These are phyloP conservation scores for Celastrina argiolus DNA, from an alignment of 2,888 invertebrate genomes.

Conservation along the genomic window DNA sequence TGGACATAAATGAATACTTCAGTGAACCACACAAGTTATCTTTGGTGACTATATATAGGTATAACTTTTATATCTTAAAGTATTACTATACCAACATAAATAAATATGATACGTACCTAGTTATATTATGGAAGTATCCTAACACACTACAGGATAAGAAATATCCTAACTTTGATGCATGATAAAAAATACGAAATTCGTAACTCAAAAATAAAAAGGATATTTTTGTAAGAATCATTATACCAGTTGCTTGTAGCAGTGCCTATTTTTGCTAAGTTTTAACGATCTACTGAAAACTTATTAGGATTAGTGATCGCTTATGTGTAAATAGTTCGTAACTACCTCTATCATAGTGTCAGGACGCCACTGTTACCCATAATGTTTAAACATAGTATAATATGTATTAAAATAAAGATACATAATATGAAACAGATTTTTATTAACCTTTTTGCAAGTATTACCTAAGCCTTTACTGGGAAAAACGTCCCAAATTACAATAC, in stretches of 20 bases:
- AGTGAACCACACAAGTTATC: too few species aligned
- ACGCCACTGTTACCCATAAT: background rate
- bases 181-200: background rate
- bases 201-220: background rate
- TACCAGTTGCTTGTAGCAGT: background rate
- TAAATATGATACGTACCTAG: background rate
- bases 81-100: background rate
- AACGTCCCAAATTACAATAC: too few species aligned
- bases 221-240: background rate
- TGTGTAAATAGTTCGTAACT: slow-evolving; percentile 11
- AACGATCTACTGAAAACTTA: background rate
- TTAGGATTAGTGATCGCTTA: background rate
- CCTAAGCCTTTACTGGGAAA: too few species aligned
- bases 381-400: background rate
- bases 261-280: background rate
- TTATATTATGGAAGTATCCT: too few species aligned
- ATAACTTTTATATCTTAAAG: background rate
- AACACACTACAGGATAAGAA: too few species aligned
- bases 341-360: background rate
- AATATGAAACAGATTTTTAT: background rate
- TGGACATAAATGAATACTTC: background rate
- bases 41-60: too few species aligned
- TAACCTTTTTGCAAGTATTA: background rate
- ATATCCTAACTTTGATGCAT: background rate
- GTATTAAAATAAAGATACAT: slow-evolving; percentile 3